A percentile compares a stretch with the other conserved stretches of the same genome.
phyloP scores from a whole-genome alignment of 2,113 vertebrate genomes.

The Bagarius yarrelli region DNA sequence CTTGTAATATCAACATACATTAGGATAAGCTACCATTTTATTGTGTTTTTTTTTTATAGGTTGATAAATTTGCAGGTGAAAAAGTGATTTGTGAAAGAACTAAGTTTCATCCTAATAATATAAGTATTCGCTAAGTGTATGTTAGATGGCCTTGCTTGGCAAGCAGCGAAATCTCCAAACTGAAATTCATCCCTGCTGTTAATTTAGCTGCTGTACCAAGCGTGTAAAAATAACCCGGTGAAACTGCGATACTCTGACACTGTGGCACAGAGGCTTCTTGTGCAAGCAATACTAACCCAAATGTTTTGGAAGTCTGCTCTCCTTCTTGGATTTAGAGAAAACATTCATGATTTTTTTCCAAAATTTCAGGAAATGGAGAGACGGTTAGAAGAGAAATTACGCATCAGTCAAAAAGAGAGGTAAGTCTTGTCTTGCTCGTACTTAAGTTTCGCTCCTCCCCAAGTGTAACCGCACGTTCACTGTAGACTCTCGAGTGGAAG shows the following conservation, averaged over 20 bases:
- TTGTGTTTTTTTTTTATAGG: background rate
- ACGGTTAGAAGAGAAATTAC: conserved; percentile 91
- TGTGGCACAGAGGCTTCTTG: conserved; percentile 46
- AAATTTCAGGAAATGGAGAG: conserved; percentile 90
- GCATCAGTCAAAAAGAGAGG: conserved; percentile 93
- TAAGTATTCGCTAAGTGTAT: background rate
- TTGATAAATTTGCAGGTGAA: background rate
- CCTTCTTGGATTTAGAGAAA: background rate
- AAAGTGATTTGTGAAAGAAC: background rate
- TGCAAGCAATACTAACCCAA: conserved; percentile 22
- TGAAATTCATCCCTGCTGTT: conserved; percentile 45
- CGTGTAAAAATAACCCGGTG: conserved; percentile 73
- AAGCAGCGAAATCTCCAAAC: background rate
- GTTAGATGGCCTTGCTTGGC: background rate
- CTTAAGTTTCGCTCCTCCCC: background rate
- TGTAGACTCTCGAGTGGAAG: conserved; percentile 78
- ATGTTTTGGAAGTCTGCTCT: conserved; percentile 29
- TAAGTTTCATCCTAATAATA: background rate
- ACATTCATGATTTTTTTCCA: conserved; percentile 53
- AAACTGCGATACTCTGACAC: conserved; percentile 65
- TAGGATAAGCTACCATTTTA: background rate
- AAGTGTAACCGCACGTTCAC: conserved; percentile 6
- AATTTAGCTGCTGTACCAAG: conserved; percentile 55
- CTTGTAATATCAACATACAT: background rate
- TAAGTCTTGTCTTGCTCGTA: conserved; percentile 59